Conservation (phyloP, 2,113 vertebrate species). For the Pluvianellus socialis region DNA sequence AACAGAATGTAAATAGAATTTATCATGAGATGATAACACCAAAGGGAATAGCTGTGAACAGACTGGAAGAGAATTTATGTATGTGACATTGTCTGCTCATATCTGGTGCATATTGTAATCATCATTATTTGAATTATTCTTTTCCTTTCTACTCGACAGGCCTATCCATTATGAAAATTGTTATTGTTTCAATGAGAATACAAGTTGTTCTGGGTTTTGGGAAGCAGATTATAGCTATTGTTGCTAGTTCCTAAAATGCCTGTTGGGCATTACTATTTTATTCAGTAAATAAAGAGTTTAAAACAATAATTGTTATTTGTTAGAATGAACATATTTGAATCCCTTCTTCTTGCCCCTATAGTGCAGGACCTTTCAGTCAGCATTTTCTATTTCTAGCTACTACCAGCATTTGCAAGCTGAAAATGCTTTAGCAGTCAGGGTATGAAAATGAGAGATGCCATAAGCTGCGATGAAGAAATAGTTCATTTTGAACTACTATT, state of each 20-base stretch:
- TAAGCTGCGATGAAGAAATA: neutral
- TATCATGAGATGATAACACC: neutral
- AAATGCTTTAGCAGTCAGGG: neutral
- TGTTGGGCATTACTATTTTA: conserved; percentile 43
- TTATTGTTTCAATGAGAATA: conserved; percentile 67
- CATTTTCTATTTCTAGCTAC: conserved; percentile 3
- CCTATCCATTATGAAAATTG: conserved; percentile 55
- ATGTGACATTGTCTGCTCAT: neutral
- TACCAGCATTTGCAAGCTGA: neutral
- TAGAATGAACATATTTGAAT: neutral
- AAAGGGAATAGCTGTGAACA: conserved; percentile 27
- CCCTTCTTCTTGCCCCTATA: neutral
- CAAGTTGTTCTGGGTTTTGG: conserved; percentile 49
- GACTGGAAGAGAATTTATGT: conserved; percentile 19
- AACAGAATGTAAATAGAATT: conserved; percentile 31
- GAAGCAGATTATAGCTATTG: conserved; percentile 43
- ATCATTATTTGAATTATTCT: conserved; percentile 40
- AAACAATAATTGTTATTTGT: conserved; percentile 51
- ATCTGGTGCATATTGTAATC: conserved; percentile 20
- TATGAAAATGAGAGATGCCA: neutral
- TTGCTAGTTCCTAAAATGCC: conserved; percentile 41
- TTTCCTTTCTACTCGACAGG: conserved; percentile 49
- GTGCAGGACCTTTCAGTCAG: neutral
- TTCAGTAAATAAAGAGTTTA: conserved; percentile 42
- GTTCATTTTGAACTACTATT: neutral